Evolutionary conservation across 2,888 invertebrate genomes (phyloP), one percentile per base, ranked within the genome.

Genomic region (Trichopoda pennipes): DNA sequence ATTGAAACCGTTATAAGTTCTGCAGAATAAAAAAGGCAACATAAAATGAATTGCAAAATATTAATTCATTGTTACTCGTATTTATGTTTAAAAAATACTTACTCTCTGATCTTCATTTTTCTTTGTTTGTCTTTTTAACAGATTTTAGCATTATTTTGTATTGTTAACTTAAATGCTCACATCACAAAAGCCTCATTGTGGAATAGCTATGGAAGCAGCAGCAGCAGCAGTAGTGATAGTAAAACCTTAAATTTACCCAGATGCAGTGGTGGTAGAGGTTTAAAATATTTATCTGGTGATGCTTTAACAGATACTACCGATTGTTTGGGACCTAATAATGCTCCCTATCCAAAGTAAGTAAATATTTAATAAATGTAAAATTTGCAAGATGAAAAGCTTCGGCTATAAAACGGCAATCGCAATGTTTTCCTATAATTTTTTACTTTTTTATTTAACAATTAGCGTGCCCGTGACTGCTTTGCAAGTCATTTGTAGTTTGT

Each of bases 201-300:
- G 91, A 88, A 90, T 80, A 89, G 77, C 61, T 80, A 86, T 83
- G 89, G 55, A 44, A 68, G 87, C 44, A 60, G 56, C 63, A 66
- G 73, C 51, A 74, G 56, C 42, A 75, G 76, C 16, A 76, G 76
- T 12, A 88, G 86, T 80, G 75, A 79, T 63, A 85, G 79, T 84
- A 85, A 84, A 66, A 83, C 80, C 53, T 79, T 82, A 60, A 85
- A 88, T 77, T 66, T 79, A 19, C 21, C 75, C 17, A 84, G 83
- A 76, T 92, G 93, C 88, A 93, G 92, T 80, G 91, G 93, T 77
- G 94, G 94, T 21, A 92, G 93, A 77, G 93, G 94, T 86, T 91
- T 97, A 77, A 96, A 96, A 91, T 97, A 97, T 90, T 92, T 96
- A 21, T 96, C 96, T 94, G 97, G 97, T 19, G 96, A 97, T 90